These are phyloP conservation scores for Leuciscus waleckii DNA, from an alignment of 2,797 vertebrate species.

Conservation along the genomic window DNA sequence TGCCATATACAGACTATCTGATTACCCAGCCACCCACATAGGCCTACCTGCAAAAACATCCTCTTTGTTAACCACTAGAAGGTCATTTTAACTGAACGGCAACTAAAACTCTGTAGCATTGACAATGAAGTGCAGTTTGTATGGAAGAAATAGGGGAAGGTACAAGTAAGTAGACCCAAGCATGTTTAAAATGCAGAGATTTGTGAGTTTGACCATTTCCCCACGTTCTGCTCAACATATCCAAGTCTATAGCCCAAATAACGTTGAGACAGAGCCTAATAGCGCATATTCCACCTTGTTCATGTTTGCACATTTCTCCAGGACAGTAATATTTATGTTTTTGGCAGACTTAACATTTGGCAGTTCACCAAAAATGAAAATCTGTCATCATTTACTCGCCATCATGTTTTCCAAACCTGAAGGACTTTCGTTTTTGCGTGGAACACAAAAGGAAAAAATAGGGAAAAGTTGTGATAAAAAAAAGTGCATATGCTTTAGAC, in stretches of 20 bases:
- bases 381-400: background rate
- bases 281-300: background rate
- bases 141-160: background rate
- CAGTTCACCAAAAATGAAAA: background rate
- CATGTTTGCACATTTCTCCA: background rate
- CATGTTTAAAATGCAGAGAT: background rate
- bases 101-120: background rate
- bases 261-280: background rate
- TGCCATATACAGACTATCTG: background rate
- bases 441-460: background rate
- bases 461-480: background rate
- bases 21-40: background rate
- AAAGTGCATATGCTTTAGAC: background rate
- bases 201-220: background rate
- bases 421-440: background rate
- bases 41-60: background rate
- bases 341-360: background rate
- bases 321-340: background rate
- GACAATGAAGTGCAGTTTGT: background rate
- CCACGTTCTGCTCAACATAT: background rate
- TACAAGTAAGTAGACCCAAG: background rate
- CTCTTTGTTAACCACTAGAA: background rate
- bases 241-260: background rate
- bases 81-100: background rate
- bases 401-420: background rate